Percentiles rank a stretch among this genome's conserved stretches.
These are phyloP conservation scores for Neuroscelio doddi DNA, from an alignment of 2,888 invertebrate species.

Conservation along the genomic window DNA sequence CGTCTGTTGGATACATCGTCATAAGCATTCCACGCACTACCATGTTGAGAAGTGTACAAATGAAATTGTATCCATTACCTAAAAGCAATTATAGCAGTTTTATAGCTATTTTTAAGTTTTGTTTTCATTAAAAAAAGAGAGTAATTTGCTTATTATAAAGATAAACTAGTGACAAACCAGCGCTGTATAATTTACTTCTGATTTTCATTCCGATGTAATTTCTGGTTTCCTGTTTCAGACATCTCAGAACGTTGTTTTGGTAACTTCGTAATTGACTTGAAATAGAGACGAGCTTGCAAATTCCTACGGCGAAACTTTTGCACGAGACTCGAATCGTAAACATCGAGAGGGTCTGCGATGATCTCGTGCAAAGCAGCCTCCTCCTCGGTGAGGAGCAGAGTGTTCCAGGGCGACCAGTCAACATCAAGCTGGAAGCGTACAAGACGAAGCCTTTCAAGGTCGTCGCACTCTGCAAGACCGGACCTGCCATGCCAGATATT, in stretches of 20 bases:
- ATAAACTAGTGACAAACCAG: constrained; percentile 9
- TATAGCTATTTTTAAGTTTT: too few relatives aligned
- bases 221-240: constrained; percentile 21
- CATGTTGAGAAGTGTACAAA: neutral
- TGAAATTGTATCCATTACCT: neutral
- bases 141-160: neutral
- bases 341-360: constrained; percentile 50
- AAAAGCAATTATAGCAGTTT: neutral
- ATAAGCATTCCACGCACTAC: constrained; percentile 1
- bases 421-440: constrained; percentile 84
- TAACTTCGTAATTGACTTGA: constrained; percentile 69
- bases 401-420: constrained; percentile 97
- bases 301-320: constrained; percentile 79
- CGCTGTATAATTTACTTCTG: constrained; percentile 12
- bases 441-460: constrained; percentile 82
- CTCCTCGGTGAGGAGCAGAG: constrained; percentile 85
- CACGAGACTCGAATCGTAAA: constrained; percentile 81
- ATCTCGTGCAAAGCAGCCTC: constrained; percentile 86
- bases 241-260: constrained; percentile 24
- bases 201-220: constrained; percentile 27
- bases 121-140: too few relatives aligned
- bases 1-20: constrained; percentile 7
- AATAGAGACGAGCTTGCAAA: constrained; percentile 79
- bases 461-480: constrained; percentile 84
- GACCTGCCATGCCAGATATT: constrained; percentile 93